These are phyloP conservation scores for Pogona vitticeps DNA, from an alignment of 2,113 vertebrate genomes.

Conservation along the genomic window DNA sequence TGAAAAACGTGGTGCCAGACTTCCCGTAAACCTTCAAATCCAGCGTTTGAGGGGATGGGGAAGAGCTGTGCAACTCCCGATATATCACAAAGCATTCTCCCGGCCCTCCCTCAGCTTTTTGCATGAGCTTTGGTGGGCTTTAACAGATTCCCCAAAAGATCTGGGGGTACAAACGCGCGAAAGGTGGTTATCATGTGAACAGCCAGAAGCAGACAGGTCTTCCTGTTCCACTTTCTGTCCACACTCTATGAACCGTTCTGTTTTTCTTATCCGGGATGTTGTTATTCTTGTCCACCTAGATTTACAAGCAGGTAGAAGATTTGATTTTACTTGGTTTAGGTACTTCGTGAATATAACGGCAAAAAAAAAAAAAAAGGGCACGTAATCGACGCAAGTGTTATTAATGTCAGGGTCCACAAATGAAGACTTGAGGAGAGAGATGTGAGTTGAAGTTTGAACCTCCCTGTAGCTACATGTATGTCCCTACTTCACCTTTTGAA, in stretches of 20 bases:
- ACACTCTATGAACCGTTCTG: too few species aligned
- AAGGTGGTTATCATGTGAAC: background rate
- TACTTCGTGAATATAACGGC: background rate
- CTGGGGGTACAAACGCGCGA: background rate
- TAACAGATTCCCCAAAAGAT: background rate
- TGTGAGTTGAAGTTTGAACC: background rate
- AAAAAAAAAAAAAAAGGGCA: too few species aligned
- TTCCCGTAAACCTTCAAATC: background rate
- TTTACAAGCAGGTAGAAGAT: background rate
- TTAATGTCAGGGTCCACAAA: too few species aligned
- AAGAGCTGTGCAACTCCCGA: background rate
- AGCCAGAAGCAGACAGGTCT: background rate
- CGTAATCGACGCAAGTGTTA: too few species aligned
- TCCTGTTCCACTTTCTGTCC: background rate
- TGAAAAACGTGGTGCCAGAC: background rate
- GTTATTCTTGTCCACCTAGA: background rate
- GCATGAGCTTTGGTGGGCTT: background rate
- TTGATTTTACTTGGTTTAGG: background rate
- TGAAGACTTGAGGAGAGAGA: too few species aligned
- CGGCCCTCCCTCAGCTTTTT: too few species aligned
- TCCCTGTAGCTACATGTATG: background rate
- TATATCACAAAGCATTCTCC: background rate
- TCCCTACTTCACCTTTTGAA: constrained; percentile 1
- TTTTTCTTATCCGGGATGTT: background rate
- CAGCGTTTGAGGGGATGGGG: too few species aligned